Evolutionary conservation across 2,888 invertebrate genomes (phyloP).

Genomic region (Thymelicus sylvestris): DNA sequence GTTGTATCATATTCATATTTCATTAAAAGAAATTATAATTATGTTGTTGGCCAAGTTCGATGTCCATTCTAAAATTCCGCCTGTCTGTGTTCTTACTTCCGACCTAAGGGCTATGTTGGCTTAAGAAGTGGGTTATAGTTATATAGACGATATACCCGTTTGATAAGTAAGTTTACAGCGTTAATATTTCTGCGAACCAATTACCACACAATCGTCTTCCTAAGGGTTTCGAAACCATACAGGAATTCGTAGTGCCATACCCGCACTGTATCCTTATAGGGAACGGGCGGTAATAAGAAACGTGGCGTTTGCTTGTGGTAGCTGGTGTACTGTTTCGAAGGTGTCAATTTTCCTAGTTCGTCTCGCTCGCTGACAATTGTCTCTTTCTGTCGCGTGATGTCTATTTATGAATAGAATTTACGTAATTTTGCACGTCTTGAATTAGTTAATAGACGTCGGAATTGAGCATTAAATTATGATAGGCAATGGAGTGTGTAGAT

Average conservation of each 20-base stretch:
- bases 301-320: slow-evolving; percentile 34
- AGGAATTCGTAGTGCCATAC: slow-evolving; percentile 54
- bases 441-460: background rate
- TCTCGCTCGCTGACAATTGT: slow-evolving; percentile 16
- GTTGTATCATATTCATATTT: too few relatives aligned
- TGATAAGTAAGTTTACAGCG: background rate
- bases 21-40: too few relatives aligned
- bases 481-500: too few relatives aligned
- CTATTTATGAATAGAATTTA: slow-evolving; percentile 14
- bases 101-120: too few relatives aligned
- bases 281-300: slow-evolving; percentile 53
- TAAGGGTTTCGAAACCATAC: slow-evolving; percentile 53
- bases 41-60: too few relatives aligned
- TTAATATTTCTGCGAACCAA: slow-evolving; percentile 25
- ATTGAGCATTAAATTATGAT: too few relatives aligned
- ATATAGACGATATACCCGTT: too few relatives aligned
- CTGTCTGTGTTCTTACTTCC: too few relatives aligned
- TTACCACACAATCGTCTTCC: slow-evolving; percentile 5
- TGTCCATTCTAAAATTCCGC: too few relatives aligned
- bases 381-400: slow-evolving; percentile 4
- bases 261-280: slow-evolving; percentile 54
- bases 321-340: slow-evolving; percentile 44
- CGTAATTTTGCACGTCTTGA: slow-evolving; percentile 9
- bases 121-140: too few relatives aligned
- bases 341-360: slow-evolving; percentile 43